Percentiles rank a stretch among this genome's conserved stretches.
Evolutionary conservation across 2,797 vertebrate species (phyloP).

Genomic region (Malurus splendens): DNA sequence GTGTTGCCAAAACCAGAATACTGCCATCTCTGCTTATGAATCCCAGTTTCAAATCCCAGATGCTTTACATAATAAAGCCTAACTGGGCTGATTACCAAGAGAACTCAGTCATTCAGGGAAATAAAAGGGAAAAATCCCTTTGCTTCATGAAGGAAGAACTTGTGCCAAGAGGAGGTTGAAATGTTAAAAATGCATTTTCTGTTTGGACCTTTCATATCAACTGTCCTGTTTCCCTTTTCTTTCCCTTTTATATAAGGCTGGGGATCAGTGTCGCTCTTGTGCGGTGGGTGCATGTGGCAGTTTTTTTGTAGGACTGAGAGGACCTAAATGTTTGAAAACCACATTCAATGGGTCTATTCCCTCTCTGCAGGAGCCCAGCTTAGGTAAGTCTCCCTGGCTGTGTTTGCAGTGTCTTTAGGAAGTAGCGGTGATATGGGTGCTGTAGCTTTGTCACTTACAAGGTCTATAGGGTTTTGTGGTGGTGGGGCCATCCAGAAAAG

Average conservation of each 20-base stretch:
- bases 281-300: neutral
- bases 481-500: neutral
- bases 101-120: slow-evolving; percentile 57
- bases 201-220: slow-evolving; percentile 37
- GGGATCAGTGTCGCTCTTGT: neutral
- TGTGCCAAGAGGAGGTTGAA: slow-evolving; percentile 24
- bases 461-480: neutral
- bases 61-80: slow-evolving; percentile 64
- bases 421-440: accelerated
- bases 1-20: slow-evolving; percentile 51
- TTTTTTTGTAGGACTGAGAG: neutral
- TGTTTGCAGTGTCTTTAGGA: neutral
- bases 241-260: neutral
- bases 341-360: neutral
- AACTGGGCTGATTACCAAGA: slow-evolving; percentile 59
- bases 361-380: neutral
- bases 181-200: slow-evolving; percentile 57
- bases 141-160: slow-evolving; percentile 24
- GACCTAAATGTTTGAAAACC: neutral
- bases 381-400: slow-evolving; percentile 22
- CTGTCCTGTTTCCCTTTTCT: neutral
- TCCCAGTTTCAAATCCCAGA: slow-evolving; percentile 60
- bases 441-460: neutral
- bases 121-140: slow-evolving; percentile 50
- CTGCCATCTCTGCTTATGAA: slow-evolving; percentile 64